Evolutionary conservation across 2,113 vertebrate genomes (phyloP).

Genomic region (Cnemophilus loriae): DNA sequence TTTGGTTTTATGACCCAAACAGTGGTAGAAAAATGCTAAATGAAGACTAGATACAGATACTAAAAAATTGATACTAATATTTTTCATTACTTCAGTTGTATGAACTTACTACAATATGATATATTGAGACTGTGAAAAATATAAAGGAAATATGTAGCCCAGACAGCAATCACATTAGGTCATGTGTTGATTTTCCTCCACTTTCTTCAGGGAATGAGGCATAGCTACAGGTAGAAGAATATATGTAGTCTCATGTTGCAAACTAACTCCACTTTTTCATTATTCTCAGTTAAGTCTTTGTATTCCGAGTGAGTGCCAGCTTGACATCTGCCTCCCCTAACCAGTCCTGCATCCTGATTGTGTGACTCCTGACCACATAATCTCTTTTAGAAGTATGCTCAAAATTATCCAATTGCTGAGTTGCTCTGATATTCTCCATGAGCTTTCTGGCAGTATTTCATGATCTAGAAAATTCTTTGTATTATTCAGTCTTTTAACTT

Average conservation of each 20-base stretch:
- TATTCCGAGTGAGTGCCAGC: neutral
- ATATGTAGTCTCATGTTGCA: neutral
- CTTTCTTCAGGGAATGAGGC: neutral
- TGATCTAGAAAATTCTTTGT: neutral
- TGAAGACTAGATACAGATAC: neutral
- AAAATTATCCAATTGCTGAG: neutral
- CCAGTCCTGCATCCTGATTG: neutral
- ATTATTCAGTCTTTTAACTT: slow-evolving; percentile 1
- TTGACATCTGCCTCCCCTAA: neutral
- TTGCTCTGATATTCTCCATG: neutral
- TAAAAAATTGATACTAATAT: neutral
- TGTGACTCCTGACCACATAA: neutral
- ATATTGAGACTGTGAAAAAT: neutral
- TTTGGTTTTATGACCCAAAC: neutral
- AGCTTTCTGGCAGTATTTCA: neutral
- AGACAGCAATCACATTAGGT: neutral
- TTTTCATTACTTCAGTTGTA: neutral
- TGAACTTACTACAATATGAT: neutral
- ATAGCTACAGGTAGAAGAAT: neutral
- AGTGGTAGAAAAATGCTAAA: neutral
- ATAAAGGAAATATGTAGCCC: neutral
- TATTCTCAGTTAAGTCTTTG: neutral
- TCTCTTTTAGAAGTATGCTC: neutral
- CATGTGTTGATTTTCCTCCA: neutral
- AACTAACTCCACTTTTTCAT: neutral